These are phyloP conservation scores for Onychomys torridus DNA, from an alignment of 2,797 vertebrate genomes.

Conservation along the genomic window DNA sequence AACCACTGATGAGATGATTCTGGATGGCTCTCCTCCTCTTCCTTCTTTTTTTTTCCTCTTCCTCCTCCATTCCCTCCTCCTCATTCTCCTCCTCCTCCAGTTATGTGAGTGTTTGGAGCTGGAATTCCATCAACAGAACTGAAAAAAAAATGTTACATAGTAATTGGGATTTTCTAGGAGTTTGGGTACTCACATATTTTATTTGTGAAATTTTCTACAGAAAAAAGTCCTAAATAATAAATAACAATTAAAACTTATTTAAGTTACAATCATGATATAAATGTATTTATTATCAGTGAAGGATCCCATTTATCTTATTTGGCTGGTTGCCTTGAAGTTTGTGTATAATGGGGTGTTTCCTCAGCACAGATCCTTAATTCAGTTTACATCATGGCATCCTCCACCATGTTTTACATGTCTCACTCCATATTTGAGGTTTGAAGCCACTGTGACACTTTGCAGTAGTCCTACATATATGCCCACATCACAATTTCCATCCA, in stretches of 20 bases:
- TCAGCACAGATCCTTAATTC: background rate
- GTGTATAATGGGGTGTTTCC: background rate
- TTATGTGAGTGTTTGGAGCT: background rate
- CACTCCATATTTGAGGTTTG: background rate
- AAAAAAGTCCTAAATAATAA: background rate
- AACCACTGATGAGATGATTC: background rate
- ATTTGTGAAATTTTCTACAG: background rate
- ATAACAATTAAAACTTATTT: background rate
- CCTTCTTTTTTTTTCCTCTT: too few relatives aligned
- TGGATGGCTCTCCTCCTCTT: background rate
- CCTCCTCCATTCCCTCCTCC: background rate
- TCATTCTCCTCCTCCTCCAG: background rate
- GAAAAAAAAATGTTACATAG: too few relatives aligned
- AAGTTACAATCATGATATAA: background rate
- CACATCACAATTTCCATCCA: fast-evolving
- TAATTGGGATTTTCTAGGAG: background rate
- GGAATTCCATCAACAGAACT: background rate
- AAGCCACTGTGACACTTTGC: background rate
- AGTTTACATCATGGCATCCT: background rate
- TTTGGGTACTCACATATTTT: background rate
- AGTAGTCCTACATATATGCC: too few relatives aligned
- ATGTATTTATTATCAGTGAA: background rate
- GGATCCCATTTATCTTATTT: background rate
- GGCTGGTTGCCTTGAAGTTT: background rate
- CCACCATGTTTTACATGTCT: slow-evolving; percentile 80